Base-by-base conservation (phyloP, 2,113 vertebrate genomes). In the Chloroceryle aenea region DNA sequence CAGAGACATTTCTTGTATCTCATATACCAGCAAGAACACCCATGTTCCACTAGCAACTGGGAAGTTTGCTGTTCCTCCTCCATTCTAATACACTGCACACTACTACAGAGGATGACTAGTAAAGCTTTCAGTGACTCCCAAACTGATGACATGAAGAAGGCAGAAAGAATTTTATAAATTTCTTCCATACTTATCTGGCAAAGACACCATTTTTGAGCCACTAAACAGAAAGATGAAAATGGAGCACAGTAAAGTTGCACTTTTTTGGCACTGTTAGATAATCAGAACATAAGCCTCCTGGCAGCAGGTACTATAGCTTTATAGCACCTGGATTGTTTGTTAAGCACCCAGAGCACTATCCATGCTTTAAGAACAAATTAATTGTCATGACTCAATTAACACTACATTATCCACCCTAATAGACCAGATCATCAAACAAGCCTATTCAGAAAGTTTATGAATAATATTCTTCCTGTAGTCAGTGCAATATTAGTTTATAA, bases 381-480 rank as follows among this genome's bases (percentile, higher is more conserved):
- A 90, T 95, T 94, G 55, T 42, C 38, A 27, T 43, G 50, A 91
- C 43, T 92, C 67, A 74, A 86, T 86, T 85, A 86, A 59, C 16
- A 94, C 12, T 69, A 55, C 32, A 47, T 6, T 80, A 80, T 29
- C 17, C 59, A 84, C 43, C 26, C 47, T 52, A 85, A 85, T 74
- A 89, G 52, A 69, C 30, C 85, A 58, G 67, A 47, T 80, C 72
- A 95, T 71, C 87, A 93, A 77, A 27, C 10, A 85, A 95, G 87
- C 23, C 17, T 89, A 34, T 82, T 87, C 66, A 73, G 34, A 91
- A 93, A 59, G 14, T 79, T 95, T 40, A 84, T 62, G 55, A 90
- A 85, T 67, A 90, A 85, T 94, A 73, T 20, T 90, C 67, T 58
- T 83, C 56, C 71, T 83, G 55, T 82, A 88, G 42, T 73, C 80